Conservation (phyloP, 53 echinoderm and acorn worm species). For the Patiria pectinifera region DNA sequence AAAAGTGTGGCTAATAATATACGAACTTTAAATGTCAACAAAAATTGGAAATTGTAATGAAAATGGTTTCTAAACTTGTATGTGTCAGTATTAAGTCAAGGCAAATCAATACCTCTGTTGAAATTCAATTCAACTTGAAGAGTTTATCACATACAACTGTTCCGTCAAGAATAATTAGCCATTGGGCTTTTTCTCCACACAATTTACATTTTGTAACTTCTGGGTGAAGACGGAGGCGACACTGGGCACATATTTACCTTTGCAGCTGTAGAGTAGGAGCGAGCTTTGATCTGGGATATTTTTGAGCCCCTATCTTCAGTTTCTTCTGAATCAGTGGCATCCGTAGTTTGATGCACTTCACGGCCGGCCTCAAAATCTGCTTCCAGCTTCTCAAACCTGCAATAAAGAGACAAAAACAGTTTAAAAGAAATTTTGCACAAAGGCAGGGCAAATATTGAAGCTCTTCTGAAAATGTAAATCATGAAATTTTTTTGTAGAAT, state of each 20-base stretch:
- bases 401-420: neutral
- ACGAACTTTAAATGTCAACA: too few species aligned
- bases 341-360: slow-evolving; percentile 1
- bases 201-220: neutral
- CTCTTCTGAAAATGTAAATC: too few species aligned
- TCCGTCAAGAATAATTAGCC: too few species aligned
- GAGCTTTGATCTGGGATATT: slow-evolving; percentile 59
- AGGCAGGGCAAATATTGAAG: too few species aligned
- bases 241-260: slow-evolving; percentile 37
- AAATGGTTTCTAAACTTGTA: neutral
- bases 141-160: too few species aligned
- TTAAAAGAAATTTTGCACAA: too few species aligned
- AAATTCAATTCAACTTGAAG: too few species aligned
- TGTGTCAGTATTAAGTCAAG: neutral
- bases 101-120: too few species aligned
- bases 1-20: neutral
- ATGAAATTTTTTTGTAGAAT: too few species aligned
- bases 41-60: neutral
- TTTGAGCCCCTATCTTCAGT: slow-evolving; percentile 1
- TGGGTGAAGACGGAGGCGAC: neutral
- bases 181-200: too few species aligned
- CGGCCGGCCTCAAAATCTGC: slow-evolving; percentile 26
- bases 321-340: slow-evolving; percentile 21
- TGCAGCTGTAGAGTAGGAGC: slow-evolving; percentile 47
- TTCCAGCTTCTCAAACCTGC: slow-evolving; percentile 49